Evolutionary conservation across 2,113 vertebrate species (phyloP).

Genomic region (Penelope pileata): DNA sequence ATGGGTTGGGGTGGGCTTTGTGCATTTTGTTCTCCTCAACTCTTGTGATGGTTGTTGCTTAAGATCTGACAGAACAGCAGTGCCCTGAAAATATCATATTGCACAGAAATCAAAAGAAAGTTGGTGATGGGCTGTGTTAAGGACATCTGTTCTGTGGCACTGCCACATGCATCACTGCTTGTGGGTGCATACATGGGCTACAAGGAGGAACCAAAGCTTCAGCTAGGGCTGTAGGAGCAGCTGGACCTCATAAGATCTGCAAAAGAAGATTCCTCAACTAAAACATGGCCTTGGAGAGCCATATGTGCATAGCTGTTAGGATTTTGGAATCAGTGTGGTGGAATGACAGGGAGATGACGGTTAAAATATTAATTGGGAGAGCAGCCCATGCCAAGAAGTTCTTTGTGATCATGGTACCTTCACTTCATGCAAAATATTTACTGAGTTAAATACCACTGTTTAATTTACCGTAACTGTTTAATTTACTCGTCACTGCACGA

Average conservation of each 20-base stretch:
- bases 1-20: not conserved
- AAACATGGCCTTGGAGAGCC: not conserved
- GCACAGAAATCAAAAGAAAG: not conserved
- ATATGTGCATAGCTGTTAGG: not conserved
- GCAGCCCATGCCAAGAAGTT: not conserved
- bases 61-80: not conserved
- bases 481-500: not conserved
- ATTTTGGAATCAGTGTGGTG: not conserved
- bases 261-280: not conserved
- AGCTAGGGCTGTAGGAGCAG: not conserved
- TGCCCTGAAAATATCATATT: not conserved
- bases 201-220: not conserved
- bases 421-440: not conserved
- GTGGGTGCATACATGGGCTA: accelerated
- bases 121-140: not conserved
- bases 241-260: not conserved
- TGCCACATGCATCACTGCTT: accelerated
- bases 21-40: not conserved
- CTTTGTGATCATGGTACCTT: not conserved
- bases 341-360: not conserved
- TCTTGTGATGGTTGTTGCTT: not conserved
- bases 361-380: not conserved
- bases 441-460: not conserved
- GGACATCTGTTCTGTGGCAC: not conserved
- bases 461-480: not conserved